Evolutionary conservation across 2,797 vertebrate genomes (phyloP).

Genomic region (Lagodon rhomboides): DNA sequence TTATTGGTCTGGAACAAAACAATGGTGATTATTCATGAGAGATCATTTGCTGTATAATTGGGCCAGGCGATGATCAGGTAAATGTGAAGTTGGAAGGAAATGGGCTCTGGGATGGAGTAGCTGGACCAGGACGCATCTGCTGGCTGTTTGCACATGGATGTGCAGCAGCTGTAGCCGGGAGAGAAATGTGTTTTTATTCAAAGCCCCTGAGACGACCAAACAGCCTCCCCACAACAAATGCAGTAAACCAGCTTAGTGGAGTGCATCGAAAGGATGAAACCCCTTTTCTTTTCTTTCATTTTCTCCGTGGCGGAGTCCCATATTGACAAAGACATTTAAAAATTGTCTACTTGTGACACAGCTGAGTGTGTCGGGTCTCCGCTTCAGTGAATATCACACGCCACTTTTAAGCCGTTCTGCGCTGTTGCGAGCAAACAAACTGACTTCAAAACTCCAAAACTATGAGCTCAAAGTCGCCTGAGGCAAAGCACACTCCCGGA

Average conservation of each 20-base stretch:
- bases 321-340: conserved; percentile 61
- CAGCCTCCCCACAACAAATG: conserved; percentile 70
- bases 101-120: conserved; percentile 45
- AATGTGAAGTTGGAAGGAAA: conserved; percentile 61
- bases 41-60: conserved; percentile 50
- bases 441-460: conserved; percentile 41
- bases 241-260: conserved; percentile 68
- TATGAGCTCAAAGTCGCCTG: conserved; percentile 7
- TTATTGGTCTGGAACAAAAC: conserved; percentile 50
- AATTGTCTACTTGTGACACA: conserved; percentile 36
- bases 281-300: conserved; percentile 47
- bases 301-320: conserved; percentile 49
- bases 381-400: conserved; percentile 51
- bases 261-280: conserved; percentile 66
- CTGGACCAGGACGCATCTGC: conserved; percentile 74
- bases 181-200: conserved; percentile 74
- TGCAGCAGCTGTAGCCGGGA: conserved; percentile 72
- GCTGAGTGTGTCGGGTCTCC: conserved; percentile 29
- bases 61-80: conserved; percentile 62
- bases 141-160: conserved; percentile 77
- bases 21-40: conserved; percentile 57
- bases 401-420: conserved; percentile 45
- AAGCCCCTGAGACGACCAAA: conserved; percentile 69
- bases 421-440: conserved; percentile 34
- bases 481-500: conserved; percentile 22